phyloP scores from a whole-genome alignment of 2,113 vertebrate species.

The Odontophorus gujanensis region DNA sequence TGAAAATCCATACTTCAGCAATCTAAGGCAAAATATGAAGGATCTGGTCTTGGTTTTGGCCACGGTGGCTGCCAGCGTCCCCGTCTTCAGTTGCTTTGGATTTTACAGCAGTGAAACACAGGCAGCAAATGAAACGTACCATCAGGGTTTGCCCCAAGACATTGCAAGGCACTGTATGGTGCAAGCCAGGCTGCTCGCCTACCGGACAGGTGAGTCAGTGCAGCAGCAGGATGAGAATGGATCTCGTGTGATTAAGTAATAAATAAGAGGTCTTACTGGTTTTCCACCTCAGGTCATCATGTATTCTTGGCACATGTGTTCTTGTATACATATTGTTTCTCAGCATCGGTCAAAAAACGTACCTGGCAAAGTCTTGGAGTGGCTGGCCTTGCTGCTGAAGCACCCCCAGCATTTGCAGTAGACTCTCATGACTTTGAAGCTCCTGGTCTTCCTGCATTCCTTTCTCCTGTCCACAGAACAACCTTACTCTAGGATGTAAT shows the following conservation, averaged over 20 bases:
- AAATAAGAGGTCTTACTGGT: background rate
- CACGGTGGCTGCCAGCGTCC: slow-evolving; percentile 87
- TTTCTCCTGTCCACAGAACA: background rate
- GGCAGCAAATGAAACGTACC: slow-evolving; percentile 40
- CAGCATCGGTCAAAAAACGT: background rate
- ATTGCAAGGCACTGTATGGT: slow-evolving; percentile 90
- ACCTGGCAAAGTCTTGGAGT: background rate
- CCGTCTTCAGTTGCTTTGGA: slow-evolving; percentile 81
- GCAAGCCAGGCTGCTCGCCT: slow-evolving; percentile 89
- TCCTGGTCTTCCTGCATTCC: background rate
- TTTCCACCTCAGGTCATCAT: background rate
- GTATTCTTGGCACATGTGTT: background rate
- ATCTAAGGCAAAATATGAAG: slow-evolving; percentile 91
- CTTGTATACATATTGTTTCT: background rate
- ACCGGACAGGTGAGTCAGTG: slow-evolving; percentile 88
- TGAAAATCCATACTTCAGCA: slow-evolving; percentile 89
- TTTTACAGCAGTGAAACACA: slow-evolving; percentile 80
- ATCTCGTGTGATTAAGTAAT: background rate
- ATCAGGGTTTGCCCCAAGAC: slow-evolving; percentile 82
- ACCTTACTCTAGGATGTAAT: background rate
- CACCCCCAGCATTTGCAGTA: background rate
- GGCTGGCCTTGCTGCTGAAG: background rate
- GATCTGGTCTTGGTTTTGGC: slow-evolving; percentile 89
- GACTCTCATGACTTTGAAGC: background rate
- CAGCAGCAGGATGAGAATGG: accelerated